A percentile compares a stretch with the other conserved stretches of the same genome.
These are phyloP conservation scores for Rynchops niger DNA, from an alignment of 2,113 vertebrate species.

Conservation along the genomic window DNA sequence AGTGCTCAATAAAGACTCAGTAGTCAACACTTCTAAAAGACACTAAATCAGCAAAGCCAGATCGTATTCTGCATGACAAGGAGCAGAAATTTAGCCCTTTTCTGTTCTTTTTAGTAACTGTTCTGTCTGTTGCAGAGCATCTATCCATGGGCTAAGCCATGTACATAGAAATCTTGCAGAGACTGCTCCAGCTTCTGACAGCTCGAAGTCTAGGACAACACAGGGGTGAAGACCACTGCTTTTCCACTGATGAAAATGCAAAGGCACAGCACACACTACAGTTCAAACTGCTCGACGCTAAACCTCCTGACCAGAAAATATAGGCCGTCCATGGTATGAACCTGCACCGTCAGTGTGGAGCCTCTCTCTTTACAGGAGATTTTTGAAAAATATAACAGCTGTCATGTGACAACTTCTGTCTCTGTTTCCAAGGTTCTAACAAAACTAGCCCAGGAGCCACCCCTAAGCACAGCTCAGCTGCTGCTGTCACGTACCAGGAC, in stretches of 20 bases:
- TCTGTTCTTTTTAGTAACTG: background rate
- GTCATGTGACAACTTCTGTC: background rate
- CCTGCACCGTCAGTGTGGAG: background rate
- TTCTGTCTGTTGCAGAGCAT: background rate
- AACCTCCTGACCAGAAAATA: background rate
- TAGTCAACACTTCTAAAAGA: background rate
- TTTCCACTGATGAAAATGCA: background rate
- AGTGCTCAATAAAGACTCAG: background rate
- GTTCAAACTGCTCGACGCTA: background rate
- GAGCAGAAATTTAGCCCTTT: background rate
- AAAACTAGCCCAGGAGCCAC: background rate
- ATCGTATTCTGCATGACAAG: background rate
- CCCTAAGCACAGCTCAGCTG: background rate
- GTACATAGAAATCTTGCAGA: background rate
- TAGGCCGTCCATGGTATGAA: background rate
- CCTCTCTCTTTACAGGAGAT: background rate
- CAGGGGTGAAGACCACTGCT: background rate
- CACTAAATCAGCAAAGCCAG: background rate
- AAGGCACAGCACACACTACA: background rate
- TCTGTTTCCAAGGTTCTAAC: background rate
- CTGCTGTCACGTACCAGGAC: accelerated
- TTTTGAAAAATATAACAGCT: background rate
- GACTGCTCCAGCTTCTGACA: background rate
- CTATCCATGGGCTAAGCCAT: background rate
- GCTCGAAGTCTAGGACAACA: background rate